Evolutionary conservation across 2,888 invertebrate genomes (phyloP), one percentile per base, ranked within the genome.

Genomic region (Xestia c-nigrum): DNA sequence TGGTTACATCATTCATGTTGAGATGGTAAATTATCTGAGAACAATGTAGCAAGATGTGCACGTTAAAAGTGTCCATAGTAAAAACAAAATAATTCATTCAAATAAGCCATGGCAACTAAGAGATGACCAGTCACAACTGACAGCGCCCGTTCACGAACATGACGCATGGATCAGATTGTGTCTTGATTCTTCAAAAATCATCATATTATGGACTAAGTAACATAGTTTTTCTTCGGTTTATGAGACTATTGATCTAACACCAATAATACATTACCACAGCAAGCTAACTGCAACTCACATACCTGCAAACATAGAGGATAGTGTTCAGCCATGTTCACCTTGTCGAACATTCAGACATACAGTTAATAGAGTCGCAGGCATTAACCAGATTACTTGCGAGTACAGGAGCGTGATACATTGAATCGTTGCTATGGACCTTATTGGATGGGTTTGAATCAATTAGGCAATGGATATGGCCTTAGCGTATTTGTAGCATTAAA

Each of bases 311-410:
- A 57, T 9, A 38, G 38, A 72, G 31, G 43, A 83, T 50, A 69
- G 52, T 84, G 72, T 69, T 65, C 43, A 4, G 19, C 7, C 43
- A n/a, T 66, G 84, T 61, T 47, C 59, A 46, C 47, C 24, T 69
- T 78, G 84, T 81, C 65, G 47, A 78, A 78, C 68, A 83, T 50
- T 31, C 47, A 31, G 43, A 69, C 72, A 72, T 69, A 38, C 52
- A 78, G 68, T 59, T 68, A 65, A 83, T 69, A 66, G 65, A 72
- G 38, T 50, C 16, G 47, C n/a, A 55, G 19, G 72, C 24, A 72
- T 83, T 81, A 72, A 68, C 72, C n/a, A 78, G 79, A 83, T 83
- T 81, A 78, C 47, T 38, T 55, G 68, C 47, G 9, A 40, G 47
- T 73, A 79, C 66, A 38, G 24, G 10, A 69, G 14, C 52, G 24